phyloP scores from a whole-genome alignment of 2,113 vertebrate species.

The Solea solea region DNA sequence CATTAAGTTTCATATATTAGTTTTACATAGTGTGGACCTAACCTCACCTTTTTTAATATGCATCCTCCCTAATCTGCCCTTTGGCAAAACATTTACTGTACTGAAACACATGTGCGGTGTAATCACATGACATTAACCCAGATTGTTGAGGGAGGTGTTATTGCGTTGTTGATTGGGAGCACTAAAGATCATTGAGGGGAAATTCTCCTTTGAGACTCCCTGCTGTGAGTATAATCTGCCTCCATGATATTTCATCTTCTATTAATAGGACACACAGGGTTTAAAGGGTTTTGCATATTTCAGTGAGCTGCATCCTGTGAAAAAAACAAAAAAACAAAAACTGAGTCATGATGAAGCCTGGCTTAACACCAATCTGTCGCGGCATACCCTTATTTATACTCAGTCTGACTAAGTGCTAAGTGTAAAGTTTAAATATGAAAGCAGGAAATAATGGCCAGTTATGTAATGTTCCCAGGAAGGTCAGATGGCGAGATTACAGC shows the following conservation, averaged over 20 bases:
- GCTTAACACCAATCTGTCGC: constrained; percentile 25
- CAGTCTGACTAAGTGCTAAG: constrained; percentile 8
- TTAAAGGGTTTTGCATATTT: constrained; percentile 30
- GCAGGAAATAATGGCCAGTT: constrained; percentile 1
- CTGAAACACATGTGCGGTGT: constrained; percentile 32
- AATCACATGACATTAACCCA: constrained; percentile 55
- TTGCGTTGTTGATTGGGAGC: constrained; percentile 31
- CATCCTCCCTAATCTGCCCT: neutral
- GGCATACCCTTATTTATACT: constrained; percentile 16
- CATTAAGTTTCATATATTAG: no score
- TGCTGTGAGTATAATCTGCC: constrained; percentile 58
- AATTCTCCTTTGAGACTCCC: constrained; percentile 45
- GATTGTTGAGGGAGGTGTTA: no score
- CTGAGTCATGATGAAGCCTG: constrained; percentile 37
- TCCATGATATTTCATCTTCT: constrained; percentile 56
- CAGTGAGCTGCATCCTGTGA: constrained; percentile 26
- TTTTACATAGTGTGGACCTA: neutral
- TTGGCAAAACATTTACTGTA: constrained; percentile 19
- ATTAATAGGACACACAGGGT: constrained; percentile 56
- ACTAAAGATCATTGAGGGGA: constrained; percentile 38
- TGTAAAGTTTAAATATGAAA: neutral
- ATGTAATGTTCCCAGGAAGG: no score
- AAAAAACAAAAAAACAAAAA: constrained; percentile 9
- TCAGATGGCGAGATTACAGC: neutral
- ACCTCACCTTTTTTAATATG: neutral